phyloP scores from a whole-genome alignment of 1,140 invertebrate species.

The Trichonephila inaurata region DNA sequence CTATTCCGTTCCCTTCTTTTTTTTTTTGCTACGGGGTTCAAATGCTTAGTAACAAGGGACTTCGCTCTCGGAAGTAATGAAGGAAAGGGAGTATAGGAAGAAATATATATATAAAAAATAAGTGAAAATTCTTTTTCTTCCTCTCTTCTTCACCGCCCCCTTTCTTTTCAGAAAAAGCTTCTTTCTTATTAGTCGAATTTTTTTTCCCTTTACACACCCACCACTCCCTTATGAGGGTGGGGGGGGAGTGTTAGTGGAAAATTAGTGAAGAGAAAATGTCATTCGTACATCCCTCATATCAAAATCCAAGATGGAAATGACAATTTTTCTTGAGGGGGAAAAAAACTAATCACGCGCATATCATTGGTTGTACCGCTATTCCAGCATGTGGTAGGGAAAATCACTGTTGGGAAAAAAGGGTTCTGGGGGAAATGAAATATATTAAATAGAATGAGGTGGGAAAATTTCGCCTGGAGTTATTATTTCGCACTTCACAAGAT shows the following conservation, averaged over 20 bases:
- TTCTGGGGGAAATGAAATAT: conserved; percentile 8
- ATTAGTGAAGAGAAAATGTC: conserved; percentile 43
- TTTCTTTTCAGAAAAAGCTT: conserved; percentile 34
- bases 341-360: conserved; percentile 57
- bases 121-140: conserved; percentile 10
- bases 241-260: neutral
- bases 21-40: conserved; percentile 70
- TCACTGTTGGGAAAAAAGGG: neutral
- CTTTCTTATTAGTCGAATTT: conserved; percentile 56
- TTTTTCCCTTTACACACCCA: neutral
- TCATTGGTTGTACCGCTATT: neutral
- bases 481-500: neutral
- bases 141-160: neutral
- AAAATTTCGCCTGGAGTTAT: conserved; percentile 25
- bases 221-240: neutral
- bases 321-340: neutral
- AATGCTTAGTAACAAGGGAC: conserved; percentile 68
- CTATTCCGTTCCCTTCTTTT: conserved; percentile 37
- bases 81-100: conserved; percentile 31
- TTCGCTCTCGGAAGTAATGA: conserved; percentile 71
- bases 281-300: neutral
- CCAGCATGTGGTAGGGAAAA: conserved; percentile 2
- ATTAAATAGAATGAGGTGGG: conserved; percentile 45
- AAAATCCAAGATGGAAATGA: neutral
- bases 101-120: neutral